Evolutionary conservation across 1,140 invertebrate genomes (phyloP), one percentile per base, ranked within the genome.

Genomic region (Caenorhabditis inopinata): DNA sequence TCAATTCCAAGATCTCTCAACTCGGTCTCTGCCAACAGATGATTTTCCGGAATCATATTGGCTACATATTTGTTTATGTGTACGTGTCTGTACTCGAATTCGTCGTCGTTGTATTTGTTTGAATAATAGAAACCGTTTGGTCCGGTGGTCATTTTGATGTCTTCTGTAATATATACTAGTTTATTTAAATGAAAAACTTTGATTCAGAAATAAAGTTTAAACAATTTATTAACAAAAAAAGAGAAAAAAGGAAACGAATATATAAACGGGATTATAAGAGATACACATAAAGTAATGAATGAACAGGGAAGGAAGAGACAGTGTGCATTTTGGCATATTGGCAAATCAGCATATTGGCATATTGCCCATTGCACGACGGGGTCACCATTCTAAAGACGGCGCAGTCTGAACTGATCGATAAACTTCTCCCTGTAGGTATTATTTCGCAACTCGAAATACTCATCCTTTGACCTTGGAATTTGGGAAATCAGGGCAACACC

Each of bases 21-120:
- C 90, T 97, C 96, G 0, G 93, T 93, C 90, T 98, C 96, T 0
- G 94, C 93, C 95, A 98, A 96, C 38, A 97, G 89, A 89, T 96
- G 95, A 12, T 93, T 93, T 86, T 94, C 93, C 7, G 95, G 95
- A 14, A 97, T 94, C 51, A 93, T 89, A 84, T 93, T 93, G 0
- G 94, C 93, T 74, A 96, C 90, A 82, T 96, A 94, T 58, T 92
- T 91, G 3, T 95, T 95, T 42, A 97, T 89, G 86, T 96, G 94
- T 0, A 97, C 95, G 91, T 98, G 95, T 83, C 93, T 93, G 89
- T 94, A 95, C 87, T 94, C 93, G 85, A 92, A 94, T 80, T 92
- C 92, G 84, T 93, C 93, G 89, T 95, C 94, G 79, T 88, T 92
- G 86, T 96, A 96, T 89, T 95, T 95, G 89, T 95, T 94, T 0